Evolutionary conservation across 2,888 invertebrate genomes (phyloP), one percentile per base, ranked within the genome.

Genomic region (Acleris literana): DNA sequence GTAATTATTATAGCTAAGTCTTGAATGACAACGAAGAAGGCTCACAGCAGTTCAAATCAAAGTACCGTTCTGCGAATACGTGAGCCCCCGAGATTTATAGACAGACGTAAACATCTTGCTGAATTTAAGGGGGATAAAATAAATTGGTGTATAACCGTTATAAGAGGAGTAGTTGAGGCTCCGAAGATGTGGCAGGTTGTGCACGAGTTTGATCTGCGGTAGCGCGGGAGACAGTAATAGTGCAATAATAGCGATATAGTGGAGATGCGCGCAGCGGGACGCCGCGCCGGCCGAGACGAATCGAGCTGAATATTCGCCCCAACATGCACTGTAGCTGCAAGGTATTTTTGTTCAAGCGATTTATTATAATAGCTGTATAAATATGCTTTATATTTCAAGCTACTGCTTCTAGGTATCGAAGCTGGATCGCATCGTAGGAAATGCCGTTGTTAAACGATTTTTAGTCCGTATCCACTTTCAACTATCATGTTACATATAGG

Each of bases 221-320:
- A 88, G 87, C 87, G 74, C 71, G 71, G 74, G 74, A 79, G 85
- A 86, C 85, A 82, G 81, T 82, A 81, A 84, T 83, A 80, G 82
- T 74, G 84, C 83, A 82, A 84, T 87, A 85, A 87, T 81, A 78
- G 82, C 82, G 81, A 86, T 87, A 81, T 84, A 86, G 82, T 74
- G 75, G 78, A 81, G 84, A 85, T 83, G 80, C 77, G 75, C 87
- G 29, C 88, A 80, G 86, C 88, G 77, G 90, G 90, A 79, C 63
- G 79, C 77, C 79, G 70, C 63, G 78, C 77, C 79, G 70, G 72
- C 74, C 59, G 73, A 76, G 76, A 75, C 76, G 77, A 78, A 80
- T 79, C 77, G 74, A 76, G 69, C 64, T 73, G 70, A 74, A 74
- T 77, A 74, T 72, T 76, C 78, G 74, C 78, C 76, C 74, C 73